These are phyloP conservation scores for Silurus lanzhouensis DNA, from an alignment of 2,797 vertebrate genomes.

Conservation along the genomic window DNA sequence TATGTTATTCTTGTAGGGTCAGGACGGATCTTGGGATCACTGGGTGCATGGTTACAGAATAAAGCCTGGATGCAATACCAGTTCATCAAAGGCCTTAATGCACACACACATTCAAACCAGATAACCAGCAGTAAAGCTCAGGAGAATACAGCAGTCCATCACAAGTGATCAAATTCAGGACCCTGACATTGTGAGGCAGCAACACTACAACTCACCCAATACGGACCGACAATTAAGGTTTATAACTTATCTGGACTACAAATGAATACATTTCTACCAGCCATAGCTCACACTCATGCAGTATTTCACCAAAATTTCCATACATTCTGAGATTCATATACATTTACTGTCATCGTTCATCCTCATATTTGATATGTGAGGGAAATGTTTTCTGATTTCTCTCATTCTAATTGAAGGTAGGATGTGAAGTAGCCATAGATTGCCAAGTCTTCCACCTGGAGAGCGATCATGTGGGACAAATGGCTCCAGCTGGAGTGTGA, in stretches of 20 bases:
- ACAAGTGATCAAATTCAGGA: background rate
- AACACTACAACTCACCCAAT: background rate
- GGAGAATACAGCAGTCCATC: background rate
- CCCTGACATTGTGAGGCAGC: background rate
- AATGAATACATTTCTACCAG: background rate
- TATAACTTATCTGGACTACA: background rate
- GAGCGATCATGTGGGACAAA: conserved; percentile 30
- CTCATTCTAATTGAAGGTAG: background rate
- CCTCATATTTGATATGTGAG: background rate
- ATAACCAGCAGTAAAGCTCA: background rate
- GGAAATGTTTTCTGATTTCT: background rate
- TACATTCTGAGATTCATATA: too few species aligned
- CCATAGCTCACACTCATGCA: background rate
- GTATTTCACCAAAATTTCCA: background rate
- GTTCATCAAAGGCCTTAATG: background rate
- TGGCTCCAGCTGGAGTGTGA: conserved; percentile 41
- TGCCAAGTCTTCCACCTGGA: conserved; percentile 36
- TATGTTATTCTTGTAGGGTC: background rate
- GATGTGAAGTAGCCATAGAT: background rate
- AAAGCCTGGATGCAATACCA: background rate
- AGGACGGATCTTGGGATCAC: background rate
- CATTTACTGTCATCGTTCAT: background rate
- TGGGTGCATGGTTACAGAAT: background rate
- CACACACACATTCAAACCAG: background rate
- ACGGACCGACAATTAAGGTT: background rate